These are phyloP conservation scores for Falco peregrinus DNA, from an alignment of 2,797 vertebrate genomes.

Conservation along the genomic window DNA sequence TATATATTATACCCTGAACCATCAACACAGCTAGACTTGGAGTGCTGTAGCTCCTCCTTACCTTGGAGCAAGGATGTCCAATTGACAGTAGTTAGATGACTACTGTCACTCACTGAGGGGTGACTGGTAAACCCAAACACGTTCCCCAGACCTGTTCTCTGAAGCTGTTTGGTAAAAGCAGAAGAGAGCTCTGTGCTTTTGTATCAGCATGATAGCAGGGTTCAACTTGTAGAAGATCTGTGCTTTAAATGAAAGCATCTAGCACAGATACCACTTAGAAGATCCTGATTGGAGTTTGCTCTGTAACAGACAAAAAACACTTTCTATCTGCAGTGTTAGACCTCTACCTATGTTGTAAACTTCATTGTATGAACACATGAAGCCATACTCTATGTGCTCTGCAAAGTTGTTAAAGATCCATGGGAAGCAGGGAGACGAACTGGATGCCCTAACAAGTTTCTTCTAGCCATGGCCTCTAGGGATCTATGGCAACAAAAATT, in stretches of 20 bases:
- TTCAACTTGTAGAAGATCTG: not conserved
- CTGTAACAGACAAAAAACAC: not conserved
- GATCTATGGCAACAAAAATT: not conserved
- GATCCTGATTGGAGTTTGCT: not conserved
- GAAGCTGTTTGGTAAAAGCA: not conserved
- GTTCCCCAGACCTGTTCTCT: not conserved
- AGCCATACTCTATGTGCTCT: not conserved
- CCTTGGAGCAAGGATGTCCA: not conserved
- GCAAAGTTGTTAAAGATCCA: not conserved
- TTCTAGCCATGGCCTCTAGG: not conserved
- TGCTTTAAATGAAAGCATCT: not conserved
- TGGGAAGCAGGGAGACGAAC: not conserved
- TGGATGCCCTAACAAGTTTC: not conserved
- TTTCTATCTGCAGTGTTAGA: not conserved
- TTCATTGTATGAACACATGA: not conserved
- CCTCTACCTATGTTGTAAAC: not conserved
- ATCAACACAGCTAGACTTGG: not conserved
- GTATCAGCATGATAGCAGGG: not conserved
- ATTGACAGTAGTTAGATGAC: not conserved
- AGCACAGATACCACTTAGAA: not conserved
- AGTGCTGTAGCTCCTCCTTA: not conserved
- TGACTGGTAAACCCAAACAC: not conserved
- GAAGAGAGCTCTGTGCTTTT: not conserved
- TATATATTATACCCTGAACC: not conserved
- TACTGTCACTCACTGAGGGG: not conserved